Evolutionary conservation across 2,888 invertebrate species (phyloP), one percentile per base, ranked within the genome.

Genomic region (Agapostemon virescens): DNA sequence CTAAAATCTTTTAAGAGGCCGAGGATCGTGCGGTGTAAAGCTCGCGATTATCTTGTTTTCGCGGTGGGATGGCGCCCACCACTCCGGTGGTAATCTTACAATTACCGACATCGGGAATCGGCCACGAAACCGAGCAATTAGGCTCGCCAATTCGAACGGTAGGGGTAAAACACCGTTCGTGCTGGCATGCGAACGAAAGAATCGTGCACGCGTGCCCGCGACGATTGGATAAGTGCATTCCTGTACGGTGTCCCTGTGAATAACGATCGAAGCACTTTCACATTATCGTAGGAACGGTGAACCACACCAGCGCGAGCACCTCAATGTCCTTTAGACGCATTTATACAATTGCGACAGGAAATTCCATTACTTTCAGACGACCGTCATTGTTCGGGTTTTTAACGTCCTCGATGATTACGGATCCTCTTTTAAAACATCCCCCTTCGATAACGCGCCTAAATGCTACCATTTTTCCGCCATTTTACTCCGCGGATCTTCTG

Each of bases 151-250:
- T 76, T 55, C 23, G 1, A n/a, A 63, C 63, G 11, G 38, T 38
- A 69, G 49, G 77, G 69, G 52, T 72, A 77, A 63, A 74, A 69
- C 58, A 66, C 58, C 49, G 63, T 79, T 83, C 83, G 77, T 81
- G 85, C 68, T 33, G 75, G 79, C 76, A 85, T 83, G 87, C 85
- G 66, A 69, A 72, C 58, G 76, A 85, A 78, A 78, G 71, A 80
- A 69, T 79, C 66, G 79, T 75, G 69, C 69, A 70, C 70, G 74
- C 77, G 72, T 72, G 70, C 72, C 69, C 70, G 77, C 70, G 78
- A 80, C 69, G 69, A 86, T 85, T 85, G 85, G 77, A 81, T 86
- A 87, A 87, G 81, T 77, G 83, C 87, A 86, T 87, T 87, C 87
- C 81, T 68, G 45, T 73, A 73, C 76, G 66, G 64, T 86, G 81